Percentiles rank a stretch among this genome's conserved stretches.
These are phyloP conservation scores for Grallaria varia DNA, from an alignment of 2,113 vertebrate genomes.

Conservation along the genomic window DNA sequence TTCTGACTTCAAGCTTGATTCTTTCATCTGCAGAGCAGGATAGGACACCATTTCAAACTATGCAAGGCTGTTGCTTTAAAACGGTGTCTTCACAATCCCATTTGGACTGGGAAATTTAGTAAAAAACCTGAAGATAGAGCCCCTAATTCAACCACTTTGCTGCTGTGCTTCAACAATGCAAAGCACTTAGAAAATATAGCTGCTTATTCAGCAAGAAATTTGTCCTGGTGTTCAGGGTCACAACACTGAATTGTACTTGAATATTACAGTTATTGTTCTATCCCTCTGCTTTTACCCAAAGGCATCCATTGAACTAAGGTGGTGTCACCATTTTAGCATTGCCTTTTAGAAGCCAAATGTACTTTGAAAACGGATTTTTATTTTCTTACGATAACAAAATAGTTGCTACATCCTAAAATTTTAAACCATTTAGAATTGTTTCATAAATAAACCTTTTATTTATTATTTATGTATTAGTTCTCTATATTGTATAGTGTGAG, in stretches of 20 bases:
- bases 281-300: background rate
- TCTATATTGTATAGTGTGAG: background rate
- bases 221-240: background rate
- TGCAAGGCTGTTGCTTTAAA: background rate
- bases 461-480: background rate
- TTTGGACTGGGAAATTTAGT: background rate
- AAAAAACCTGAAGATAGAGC: background rate
- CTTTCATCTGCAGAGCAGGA: background rate
- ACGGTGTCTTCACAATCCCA: background rate
- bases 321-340: background rate
- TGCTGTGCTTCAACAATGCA: background rate
- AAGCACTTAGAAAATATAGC: background rate
- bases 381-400: background rate
- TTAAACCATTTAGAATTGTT: background rate
- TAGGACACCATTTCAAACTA: background rate
- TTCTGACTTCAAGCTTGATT: background rate
- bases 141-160: background rate
- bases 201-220: background rate
- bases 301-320: background rate
- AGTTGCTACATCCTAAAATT: background rate
- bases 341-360: background rate
- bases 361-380: background rate
- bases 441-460: background rate
- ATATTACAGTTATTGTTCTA: background rate
- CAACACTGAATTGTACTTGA: background rate